Evolutionary conservation across 2,888 invertebrate species (phyloP), one percentile per base, ranked within the genome.

Genomic region (Miltochrista miniata): DNA sequence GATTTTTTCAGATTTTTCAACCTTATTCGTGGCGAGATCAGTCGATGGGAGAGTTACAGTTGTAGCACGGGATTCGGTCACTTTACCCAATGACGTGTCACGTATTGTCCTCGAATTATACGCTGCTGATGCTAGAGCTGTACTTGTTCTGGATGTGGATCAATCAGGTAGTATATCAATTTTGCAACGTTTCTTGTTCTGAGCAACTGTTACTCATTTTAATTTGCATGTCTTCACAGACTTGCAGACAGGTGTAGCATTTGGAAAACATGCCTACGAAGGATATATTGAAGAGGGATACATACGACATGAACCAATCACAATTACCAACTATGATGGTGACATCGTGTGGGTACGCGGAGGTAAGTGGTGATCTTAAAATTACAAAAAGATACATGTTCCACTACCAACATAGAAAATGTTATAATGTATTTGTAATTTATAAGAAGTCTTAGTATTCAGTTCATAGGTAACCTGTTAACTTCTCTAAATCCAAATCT

Each of bases 41-140:
- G 8, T 11, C n/a, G 38, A 31, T 9, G 31, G 18, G 5, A 5
- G 1, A 18, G 38, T 38, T 1, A 38, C 24, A 7, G 38, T 38
- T 1, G 7, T 18, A n/a, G 0, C n/a, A 2, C 8, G 18, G 1
- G 18, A n/a, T 5, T 11, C 24, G 10, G 45, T 77, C 7, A 58
- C 53, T 7, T 42, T 84, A 31, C 78, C 83, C 0, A 44, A 50
- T 33, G 67, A 73, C 31, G 50, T 75, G 12, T 59, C 71, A 0
- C 67, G 67, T 37, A 61, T 85, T 2, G 60, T 70, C 5, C 53
- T 90, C 38, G 83, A 84, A 56, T 68, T 90, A 8, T 71, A 66
- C 7, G 82, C 79, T 3, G 74, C 56, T 5, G 45, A 54, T 7
- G 83, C 83, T 7, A 67, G 69, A 33, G 71, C 87, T 11, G 83